Conservation (phyloP, 2,888 invertebrate genomes). For the Sepiola atlantica region DNA sequence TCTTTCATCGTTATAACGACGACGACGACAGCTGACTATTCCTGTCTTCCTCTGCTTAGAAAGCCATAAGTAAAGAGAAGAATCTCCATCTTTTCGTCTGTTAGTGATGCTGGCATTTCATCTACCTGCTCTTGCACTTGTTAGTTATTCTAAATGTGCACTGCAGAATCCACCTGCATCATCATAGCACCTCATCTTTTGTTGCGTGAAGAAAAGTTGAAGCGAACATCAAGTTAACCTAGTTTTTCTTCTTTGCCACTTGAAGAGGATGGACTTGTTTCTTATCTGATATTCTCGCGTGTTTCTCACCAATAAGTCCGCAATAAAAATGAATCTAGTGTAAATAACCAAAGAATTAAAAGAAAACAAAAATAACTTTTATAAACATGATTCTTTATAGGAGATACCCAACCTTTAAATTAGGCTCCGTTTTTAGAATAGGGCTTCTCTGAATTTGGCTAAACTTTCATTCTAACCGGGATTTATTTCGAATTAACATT, state of each 20-base stretch:
- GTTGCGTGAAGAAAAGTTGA: not conserved
- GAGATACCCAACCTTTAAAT: no score
- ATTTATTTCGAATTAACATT: no score
- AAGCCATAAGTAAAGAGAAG: not conserved
- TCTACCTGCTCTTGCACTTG: constrained; percentile 4
- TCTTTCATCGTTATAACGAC: not conserved
- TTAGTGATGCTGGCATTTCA: not conserved
- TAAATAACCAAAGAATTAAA: no score
- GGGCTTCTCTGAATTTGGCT: no score
- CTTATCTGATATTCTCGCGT: not conserved
- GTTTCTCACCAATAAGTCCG: not conserved
- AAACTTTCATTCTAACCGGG: no score
- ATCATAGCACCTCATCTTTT: not conserved
- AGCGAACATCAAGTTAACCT: not conserved
- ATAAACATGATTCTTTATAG: no score
- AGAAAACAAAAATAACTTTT: no score
- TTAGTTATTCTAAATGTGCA: not conserved
- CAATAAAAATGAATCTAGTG: no score
- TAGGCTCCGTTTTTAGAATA: no score
- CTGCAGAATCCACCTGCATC: not conserved
- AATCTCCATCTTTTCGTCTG: not conserved
- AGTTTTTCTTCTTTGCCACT: not conserved
- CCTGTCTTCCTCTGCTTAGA: not conserved
- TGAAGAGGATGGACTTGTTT: not conserved
- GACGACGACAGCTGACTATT: not conserved